Percentiles rank a stretch among this genome's conserved stretches.
Evolutionary conservation across 2,888 invertebrate genomes (phyloP).

Genomic region (Agrotis clavis): DNA sequence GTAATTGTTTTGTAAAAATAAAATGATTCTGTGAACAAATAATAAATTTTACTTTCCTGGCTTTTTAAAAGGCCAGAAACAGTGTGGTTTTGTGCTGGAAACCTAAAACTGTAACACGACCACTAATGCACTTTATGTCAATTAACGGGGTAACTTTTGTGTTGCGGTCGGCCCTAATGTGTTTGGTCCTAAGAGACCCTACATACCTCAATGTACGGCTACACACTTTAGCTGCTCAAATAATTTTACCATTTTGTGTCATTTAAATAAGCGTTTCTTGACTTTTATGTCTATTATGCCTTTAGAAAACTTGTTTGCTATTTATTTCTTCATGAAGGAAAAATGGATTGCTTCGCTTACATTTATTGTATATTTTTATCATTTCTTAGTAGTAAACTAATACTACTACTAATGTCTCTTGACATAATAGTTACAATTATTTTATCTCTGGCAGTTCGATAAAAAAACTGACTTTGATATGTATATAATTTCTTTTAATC

Average conservation of each 20-base stretch:
- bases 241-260: neutral
- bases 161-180: constrained; percentile 48
- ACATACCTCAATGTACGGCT: neutral
- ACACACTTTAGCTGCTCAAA: neutral
- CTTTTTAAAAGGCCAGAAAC: neutral
- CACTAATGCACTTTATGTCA: constrained; percentile 27
- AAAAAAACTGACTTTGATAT: neutral
- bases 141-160: constrained; percentile 61
- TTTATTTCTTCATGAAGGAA: neutral
- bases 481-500: constrained; percentile 1
- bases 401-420: neutral
- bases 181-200: constrained; percentile 18
- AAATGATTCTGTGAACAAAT: neutral
- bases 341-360: neutral
- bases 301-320: neutral
- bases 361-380: too few species aligned
- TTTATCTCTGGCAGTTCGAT: neutral
- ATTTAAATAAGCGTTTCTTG: too few species aligned
- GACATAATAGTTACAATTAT: neutral
- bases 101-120: neutral
- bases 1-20: neutral
- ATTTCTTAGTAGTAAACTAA: neutral
- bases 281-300: too few species aligned
- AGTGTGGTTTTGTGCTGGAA: neutral
- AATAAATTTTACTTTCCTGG: neutral